phyloP scores from a whole-genome alignment of 2,113 vertebrate species.

The Turnix velox region DNA sequence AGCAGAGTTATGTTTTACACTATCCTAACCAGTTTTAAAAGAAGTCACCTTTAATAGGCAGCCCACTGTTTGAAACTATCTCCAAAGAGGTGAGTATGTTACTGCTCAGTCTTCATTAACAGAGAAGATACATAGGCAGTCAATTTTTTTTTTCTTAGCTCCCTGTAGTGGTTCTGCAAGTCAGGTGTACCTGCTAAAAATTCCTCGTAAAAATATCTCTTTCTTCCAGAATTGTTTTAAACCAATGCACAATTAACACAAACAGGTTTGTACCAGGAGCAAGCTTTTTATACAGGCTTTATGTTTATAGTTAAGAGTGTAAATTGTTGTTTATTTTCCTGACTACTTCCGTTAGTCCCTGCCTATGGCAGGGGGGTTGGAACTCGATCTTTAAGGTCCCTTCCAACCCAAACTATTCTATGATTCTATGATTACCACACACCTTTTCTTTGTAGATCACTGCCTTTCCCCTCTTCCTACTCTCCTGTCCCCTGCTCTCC shows the following conservation, averaged over 20 bases:
- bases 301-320: neutral
- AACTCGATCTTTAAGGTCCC: no score
- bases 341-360: neutral
- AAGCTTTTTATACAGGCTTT: neutral
- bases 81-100: neutral
- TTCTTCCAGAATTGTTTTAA: neutral
- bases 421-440: no score
- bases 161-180: neutral
- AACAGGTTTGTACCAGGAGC: neutral
- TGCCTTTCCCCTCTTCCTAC: neutral
- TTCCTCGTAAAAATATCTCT: no score
- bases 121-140: neutral
- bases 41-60: neutral
- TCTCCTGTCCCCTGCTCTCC: neutral
- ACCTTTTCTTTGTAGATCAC: neutral
- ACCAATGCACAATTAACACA: neutral
- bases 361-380: no score
- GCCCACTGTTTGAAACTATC: neutral
- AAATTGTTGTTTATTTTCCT: slow-evolving; percentile 19
- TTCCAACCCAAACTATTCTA: no score
- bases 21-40: neutral
- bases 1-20: neutral
- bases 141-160: neutral
- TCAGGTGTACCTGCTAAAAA: no score
- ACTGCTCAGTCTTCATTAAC: slow-evolving; percentile 14